phyloP scores from a whole-genome alignment of 2,888 invertebrate genomes.

The Melolontha melolontha region DNA sequence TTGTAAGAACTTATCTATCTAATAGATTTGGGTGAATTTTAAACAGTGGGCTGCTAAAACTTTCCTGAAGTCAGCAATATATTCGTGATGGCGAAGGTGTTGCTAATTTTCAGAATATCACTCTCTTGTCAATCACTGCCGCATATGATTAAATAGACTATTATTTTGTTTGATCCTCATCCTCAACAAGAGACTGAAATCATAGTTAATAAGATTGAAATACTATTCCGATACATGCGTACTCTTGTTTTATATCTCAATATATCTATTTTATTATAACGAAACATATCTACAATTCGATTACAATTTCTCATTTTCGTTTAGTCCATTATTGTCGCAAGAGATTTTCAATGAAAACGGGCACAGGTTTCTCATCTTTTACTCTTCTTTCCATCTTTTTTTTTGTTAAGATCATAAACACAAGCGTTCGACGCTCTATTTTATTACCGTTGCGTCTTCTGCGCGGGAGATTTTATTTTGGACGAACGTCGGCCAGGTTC shows the following conservation, averaged over 20 bases:
- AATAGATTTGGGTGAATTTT: no score
- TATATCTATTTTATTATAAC: constrained; percentile 31
- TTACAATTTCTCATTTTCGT: constrained; percentile 34
- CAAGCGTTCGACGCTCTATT: constrained; percentile 33
- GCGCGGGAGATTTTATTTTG: constrained; percentile 36
- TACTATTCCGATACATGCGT: not conserved
- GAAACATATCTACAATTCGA: constrained; percentile 34
- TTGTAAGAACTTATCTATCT: no score
- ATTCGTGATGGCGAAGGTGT: no score
- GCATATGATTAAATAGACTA: no score
- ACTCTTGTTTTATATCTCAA: constrained; percentile 31
- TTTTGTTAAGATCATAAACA: constrained; percentile 36
- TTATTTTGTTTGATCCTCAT: no score
- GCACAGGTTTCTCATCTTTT: constrained; percentile 6
- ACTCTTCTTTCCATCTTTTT: constrained; percentile 10
- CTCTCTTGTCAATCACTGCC: no score
- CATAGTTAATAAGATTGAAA: no score
- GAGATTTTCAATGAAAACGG: constrained; percentile 36
- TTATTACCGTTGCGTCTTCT: constrained; percentile 37
- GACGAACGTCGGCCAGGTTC: constrained; percentile 33
- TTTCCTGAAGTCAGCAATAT: no score
- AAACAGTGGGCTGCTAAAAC: no score
- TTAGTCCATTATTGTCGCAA: constrained; percentile 19
- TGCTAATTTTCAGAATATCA: no score
- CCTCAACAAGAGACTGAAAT: no score